Evolutionary conservation across 2,797 vertebrate species (phyloP), one percentile per base, ranked within the genome.

Genomic region (Tauraco hartlaubi): DNA sequence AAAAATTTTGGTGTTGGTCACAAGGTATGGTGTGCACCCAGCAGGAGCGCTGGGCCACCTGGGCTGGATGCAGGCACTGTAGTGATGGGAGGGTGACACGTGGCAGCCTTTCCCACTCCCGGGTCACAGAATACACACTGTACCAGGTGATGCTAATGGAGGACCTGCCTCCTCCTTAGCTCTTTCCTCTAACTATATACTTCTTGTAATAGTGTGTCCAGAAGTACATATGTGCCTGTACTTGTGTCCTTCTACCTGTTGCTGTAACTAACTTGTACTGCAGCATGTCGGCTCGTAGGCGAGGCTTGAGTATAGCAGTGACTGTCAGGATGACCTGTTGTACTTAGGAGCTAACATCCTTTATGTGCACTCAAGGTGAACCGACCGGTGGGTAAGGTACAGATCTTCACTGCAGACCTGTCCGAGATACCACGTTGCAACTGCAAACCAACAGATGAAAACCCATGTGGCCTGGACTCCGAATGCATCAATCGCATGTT

Each of bases 401-500:
- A 99, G 98, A 99, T 99, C 97, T 99, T 99, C 82, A 99, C 99
- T 1, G 99, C 99, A 10, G 99, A 99, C 98, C 97, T 99, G 11
- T 99, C 99, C 0, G 99, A 99, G 97, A 99, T 99, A 54, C 99
- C 99, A 0, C 99, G 99, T 15, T 99, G 99, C 95, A 99, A 99
- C 98, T 99, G 99, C 94, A 99, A 99, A 94, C 98, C 98, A 10
- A 96, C 99, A 3, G 99, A 99, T 14, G 99, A 99, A 96, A 99
- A 98, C 85, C 99, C 99, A 0, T 99, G 99, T 7, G 99, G 99
- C 33, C 98, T 98, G 85, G 99, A 99, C 95, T 99, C 99, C 0
- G 99, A 99, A 92, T 99, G 99, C 97, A 99, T 99, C 97, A 99
- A 99, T 96, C 99, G 99, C 84, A 99, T 99, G 99, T 95, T 99